Evolutionary conservation across 2,797 vertebrate genomes (phyloP).

Genomic region (Menidia menidia): DNA sequence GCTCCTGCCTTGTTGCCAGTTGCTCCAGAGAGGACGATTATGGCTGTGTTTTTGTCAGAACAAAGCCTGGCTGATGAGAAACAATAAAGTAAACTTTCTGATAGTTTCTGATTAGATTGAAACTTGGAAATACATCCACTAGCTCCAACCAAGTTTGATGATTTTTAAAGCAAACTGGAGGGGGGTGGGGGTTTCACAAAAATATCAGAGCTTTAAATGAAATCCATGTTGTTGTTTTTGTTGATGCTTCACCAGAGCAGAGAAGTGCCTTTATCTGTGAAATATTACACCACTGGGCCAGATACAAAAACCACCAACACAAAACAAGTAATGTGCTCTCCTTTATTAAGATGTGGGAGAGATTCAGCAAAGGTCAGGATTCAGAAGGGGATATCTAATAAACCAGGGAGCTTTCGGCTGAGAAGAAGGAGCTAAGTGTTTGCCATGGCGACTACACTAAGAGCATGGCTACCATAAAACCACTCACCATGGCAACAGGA

Average conservation of each 20-base stretch:
- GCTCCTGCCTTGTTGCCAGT: background rate
- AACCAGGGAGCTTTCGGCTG: constrained; percentile 29
- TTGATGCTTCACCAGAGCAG: background rate
- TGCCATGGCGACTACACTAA: constrained; percentile 43
- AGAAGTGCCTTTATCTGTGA: background rate
- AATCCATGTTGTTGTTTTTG: background rate
- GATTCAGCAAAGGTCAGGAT: constrained; percentile 46
- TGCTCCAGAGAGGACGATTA: background rate
- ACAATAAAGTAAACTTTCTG: too few relatives aligned
- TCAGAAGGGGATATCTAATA: constrained; percentile 45
- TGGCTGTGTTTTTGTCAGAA: background rate
- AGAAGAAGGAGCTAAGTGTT: constrained; percentile 32
- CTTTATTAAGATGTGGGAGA: constrained; percentile 15
- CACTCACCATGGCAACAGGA: constrained; percentile 67
- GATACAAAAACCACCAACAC: constrained; percentile 1
- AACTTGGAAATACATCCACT: too few relatives aligned
- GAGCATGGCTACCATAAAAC: constrained; percentile 52
- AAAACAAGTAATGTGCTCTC: constrained; percentile 1
- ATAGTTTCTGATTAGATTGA: too few relatives aligned
- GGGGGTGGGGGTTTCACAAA: background rate
- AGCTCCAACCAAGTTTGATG: background rate
- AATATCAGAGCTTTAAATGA: background rate
- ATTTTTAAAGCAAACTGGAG: background rate
- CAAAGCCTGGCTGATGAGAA: too few relatives aligned
- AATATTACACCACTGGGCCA: constrained; percentile 5